phyloP scores from a whole-genome alignment of 2,888 invertebrate species.

The Sminthurides aquaticus region DNA sequence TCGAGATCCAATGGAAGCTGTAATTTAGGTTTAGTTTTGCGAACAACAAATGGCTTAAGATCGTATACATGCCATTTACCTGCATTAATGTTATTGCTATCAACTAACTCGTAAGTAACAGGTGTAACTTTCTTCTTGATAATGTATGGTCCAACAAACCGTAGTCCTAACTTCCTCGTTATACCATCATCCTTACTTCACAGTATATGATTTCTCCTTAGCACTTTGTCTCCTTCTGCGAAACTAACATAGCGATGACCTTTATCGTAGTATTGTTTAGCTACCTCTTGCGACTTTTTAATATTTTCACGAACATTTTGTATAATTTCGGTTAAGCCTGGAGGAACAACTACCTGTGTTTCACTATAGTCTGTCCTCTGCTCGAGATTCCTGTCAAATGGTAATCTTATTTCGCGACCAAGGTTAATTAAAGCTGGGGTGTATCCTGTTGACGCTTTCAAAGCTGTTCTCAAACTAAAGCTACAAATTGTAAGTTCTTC shows the following conservation, averaged over 20 bases:
- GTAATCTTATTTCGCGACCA: slow-evolving; percentile 21
- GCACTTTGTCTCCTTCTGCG: slow-evolving; percentile 21
- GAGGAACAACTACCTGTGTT: neutral
- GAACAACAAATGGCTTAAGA: neutral
- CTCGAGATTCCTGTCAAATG: slow-evolving; percentile 19
- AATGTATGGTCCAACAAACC: slow-evolving; percentile 22
- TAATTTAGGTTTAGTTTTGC: neutral
- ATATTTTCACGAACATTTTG: slow-evolving; percentile 18
- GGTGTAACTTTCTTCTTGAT: slow-evolving; percentile 2
- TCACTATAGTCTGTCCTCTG: neutral
- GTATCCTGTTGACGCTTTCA: slow-evolving; percentile 15
- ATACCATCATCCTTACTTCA: slow-evolving; percentile 13
- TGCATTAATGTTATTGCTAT: neutral
- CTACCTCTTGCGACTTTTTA: slow-evolving; percentile 3
- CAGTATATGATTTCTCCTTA: slow-evolving; percentile 18
- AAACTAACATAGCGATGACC: slow-evolving; percentile 11
- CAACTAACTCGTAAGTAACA: slow-evolving; percentile 8
- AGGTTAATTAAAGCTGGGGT: slow-evolving; percentile 24
- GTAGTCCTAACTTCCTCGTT: slow-evolving; percentile 14
- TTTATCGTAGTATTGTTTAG: slow-evolving; percentile 22
- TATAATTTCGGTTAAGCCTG: slow-evolving; percentile 11
- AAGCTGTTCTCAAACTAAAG: slow-evolving; percentile 21
- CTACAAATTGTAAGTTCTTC: slow-evolving; percentile 20
- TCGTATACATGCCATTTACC: neutral
- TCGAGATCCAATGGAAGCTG: neutral